Evolutionary conservation across 1,140 invertebrate species (phyloP), one percentile per base, ranked within the genome.

Genomic region (Paraescarpia echinospica): DNA sequence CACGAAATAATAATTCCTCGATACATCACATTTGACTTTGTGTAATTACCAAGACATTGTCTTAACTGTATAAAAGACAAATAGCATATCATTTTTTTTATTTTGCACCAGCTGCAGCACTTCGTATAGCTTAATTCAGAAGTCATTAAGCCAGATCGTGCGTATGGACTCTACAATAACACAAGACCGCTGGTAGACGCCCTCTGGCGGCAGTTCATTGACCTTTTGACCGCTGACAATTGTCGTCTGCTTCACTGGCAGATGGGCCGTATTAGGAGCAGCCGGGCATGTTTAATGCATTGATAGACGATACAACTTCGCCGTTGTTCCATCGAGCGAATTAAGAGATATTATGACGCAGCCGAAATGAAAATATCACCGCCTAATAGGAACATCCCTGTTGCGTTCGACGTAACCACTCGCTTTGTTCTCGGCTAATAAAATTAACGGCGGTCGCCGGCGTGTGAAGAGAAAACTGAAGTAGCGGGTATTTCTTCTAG

Each of bases 321-420:
- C 22, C 59, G 59, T 27, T 77, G 59, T 77, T 77, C 59, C 59
- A 27, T 77, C 59, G 59, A 31, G 59, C 59, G 59, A 77, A 77
- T 77, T 77, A 77, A 77, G 59, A 77, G 59, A 77, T 77, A 77
- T 77, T 77, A 77, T 77, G 59, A 77, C 59, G 59, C 59, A 77
- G 59, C 27, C 59, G 59, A 77, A 77, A 77, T 77, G 59, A 77
- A 77, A 77, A 77, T 77, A 77, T 77, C 59, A 31, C 59, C 59
- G 59, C 27, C 59, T 77, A 77, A 77, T 77, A 77, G 59, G 22
- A 77, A 77, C 59, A 12, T 77, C 59, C 59, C 59, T 77, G 59
- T 77, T 77, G 59, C 22, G 59, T 77, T 77, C 59, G 14, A 77
- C 59, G 59, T 77, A 77, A 77, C 59, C 9, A 77, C 18, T 31